Percentiles rank a stretch among this genome's conserved stretches.
Conservation (phyloP, 2,888 invertebrate species). For the Campoplex nolae region DNA sequence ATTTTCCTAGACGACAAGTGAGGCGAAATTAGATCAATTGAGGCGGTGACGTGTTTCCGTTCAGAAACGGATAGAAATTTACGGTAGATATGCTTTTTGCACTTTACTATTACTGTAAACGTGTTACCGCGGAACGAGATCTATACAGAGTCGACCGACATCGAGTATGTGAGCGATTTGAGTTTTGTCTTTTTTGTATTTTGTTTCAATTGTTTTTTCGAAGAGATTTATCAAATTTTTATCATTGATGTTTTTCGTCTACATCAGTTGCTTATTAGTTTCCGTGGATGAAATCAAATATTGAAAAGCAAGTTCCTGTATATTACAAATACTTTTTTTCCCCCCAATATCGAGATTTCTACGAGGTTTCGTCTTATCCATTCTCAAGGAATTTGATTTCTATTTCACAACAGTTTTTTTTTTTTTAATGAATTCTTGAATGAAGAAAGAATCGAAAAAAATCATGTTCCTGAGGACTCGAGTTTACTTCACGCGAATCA, state of each 20-base stretch:
- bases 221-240: background rate
- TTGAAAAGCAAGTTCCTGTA: background rate
- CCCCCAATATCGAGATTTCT: background rate
- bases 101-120: background rate
- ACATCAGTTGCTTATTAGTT: background rate
- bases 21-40: constrained; percentile 19
- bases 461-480: background rate
- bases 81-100: background rate
- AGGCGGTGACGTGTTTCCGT: background rate
- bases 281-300: background rate
- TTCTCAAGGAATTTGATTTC: background rate
- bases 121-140: background rate
- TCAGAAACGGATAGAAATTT: background rate
- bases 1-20: background rate
- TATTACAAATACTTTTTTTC: background rate
- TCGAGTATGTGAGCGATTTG: background rate
- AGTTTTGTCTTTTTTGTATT: background rate
- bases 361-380: background rate
- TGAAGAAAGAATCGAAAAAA: background rate
- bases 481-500: background rate
- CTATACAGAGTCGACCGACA: background rate
- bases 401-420: background rate
- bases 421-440: background rate
- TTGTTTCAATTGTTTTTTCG: background rate
- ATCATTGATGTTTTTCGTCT: background rate